phyloP scores from a whole-genome alignment of 2,888 invertebrate genomes.

The Holacanthella duospinosa region DNA sequence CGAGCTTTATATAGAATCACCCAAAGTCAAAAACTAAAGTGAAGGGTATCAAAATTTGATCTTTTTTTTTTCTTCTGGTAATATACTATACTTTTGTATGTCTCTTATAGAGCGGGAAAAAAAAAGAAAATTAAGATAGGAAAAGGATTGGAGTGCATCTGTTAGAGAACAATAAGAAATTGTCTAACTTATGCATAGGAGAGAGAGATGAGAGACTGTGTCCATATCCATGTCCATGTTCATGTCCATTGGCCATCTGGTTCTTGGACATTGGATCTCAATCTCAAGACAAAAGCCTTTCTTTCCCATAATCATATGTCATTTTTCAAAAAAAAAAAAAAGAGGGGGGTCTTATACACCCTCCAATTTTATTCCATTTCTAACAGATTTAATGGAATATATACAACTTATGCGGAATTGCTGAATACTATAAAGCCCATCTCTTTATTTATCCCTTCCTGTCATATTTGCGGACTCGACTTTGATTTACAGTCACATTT shows the following conservation, averaged over 20 bases:
- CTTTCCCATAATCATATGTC: conserved; percentile 1
- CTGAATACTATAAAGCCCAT: conserved; percentile 10
- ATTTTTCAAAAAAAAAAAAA: not conserved
- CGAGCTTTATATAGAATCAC: too few species aligned
- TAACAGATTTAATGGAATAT: not conserved
- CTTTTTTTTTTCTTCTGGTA: too few species aligned
- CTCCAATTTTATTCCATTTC: not conserved
- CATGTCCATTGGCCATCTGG: not conserved
- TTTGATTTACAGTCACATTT: conserved; percentile 17
- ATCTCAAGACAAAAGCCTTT: not conserved
- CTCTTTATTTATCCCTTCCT: conserved; percentile 25
- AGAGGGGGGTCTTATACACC: not conserved
- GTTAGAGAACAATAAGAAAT: too few species aligned
- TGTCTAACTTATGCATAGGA: too few species aligned
- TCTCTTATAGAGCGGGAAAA: too few species aligned
- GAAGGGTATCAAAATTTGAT: too few species aligned
- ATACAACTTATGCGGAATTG: not conserved
- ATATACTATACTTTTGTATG: too few species aligned
- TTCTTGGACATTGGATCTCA: not conserved
- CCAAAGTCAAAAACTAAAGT: too few species aligned
- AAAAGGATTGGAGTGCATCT: too few species aligned
- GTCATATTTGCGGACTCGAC: conserved; percentile 26
- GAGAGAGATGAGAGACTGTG: not conserved
- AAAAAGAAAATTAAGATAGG: too few species aligned
- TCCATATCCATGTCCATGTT: too few species aligned